Evolutionary conservation across 1,140 invertebrate species (phyloP).

Genomic region (Centruroides vittatus): DNA sequence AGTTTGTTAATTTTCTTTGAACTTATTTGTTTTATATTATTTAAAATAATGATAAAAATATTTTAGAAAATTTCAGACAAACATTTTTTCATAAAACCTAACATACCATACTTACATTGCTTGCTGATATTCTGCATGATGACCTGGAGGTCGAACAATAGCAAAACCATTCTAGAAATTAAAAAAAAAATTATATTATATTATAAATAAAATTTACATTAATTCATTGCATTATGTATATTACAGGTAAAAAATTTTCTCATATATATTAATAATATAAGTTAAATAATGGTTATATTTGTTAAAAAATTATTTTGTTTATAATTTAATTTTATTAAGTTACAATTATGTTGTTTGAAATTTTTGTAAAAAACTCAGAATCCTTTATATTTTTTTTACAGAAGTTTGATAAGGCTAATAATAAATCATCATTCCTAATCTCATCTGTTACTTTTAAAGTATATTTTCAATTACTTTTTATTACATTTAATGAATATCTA

Average conservation of each 20-base stretch:
- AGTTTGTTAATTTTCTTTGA: too few species aligned
- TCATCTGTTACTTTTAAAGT: too few species aligned
- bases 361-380: too few species aligned
- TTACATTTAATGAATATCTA: too few species aligned
- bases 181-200: background rate
- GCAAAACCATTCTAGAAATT: constrained; percentile 86
- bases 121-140: constrained; percentile 92
- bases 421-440: too few species aligned
- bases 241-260: background rate
- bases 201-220: background rate
- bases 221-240: background rate
- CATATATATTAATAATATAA: background rate
- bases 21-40: too few species aligned
- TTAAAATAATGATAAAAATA: too few species aligned
- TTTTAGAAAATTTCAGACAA: too few species aligned
- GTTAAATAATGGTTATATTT: background rate
- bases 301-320: background rate
- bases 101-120: constrained; percentile 50
- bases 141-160: constrained; percentile 91
- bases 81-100: too few species aligned
- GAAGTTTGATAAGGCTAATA: too few species aligned
- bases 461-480: too few species aligned
- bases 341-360: background rate
- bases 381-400: too few species aligned
- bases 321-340: background rate